Evolutionary conservation across 2,888 invertebrate species (phyloP).

Genomic region (Drosophila acutilabella): DNA sequence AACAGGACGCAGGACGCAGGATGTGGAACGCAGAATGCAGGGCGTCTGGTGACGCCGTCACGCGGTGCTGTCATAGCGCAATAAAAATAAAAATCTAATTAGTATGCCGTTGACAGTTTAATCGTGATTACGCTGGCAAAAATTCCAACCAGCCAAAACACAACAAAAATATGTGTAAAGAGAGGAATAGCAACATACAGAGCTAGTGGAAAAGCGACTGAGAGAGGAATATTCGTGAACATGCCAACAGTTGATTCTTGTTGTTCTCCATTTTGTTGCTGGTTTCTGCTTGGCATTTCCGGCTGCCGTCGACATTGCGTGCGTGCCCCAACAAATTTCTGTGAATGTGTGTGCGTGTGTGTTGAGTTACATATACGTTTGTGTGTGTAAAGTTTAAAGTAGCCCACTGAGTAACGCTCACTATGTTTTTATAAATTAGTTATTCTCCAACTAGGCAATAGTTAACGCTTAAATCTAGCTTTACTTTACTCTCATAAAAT

Average conservation of each 20-base stretch:
- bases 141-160: constrained; percentile 70
- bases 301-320: constrained; percentile 71
- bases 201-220: neutral
- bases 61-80: constrained; percentile 79
- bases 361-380: constrained; percentile 15
- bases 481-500: too few relatives aligned
- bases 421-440: neutral
- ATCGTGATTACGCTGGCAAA: constrained; percentile 85
- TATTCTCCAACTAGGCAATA: neutral
- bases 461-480: too few relatives aligned
- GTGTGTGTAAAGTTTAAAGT: constrained; percentile 22
- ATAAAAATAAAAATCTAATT: constrained; percentile 84
- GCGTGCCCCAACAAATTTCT: constrained; percentile 58
- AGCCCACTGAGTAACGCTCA: neutral
- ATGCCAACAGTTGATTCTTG: constrained; percentile 81
- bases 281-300: constrained; percentile 73
- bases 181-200: neutral
- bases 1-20: constrained; percentile 16
- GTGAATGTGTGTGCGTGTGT: constrained; percentile 7
- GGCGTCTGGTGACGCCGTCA: constrained; percentile 65
- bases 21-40: constrained; percentile 29
- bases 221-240: constrained; percentile 61
- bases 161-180: constrained; percentile 11
- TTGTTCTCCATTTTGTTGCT: constrained; percentile 57
- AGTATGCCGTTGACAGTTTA: constrained; percentile 85